phyloP scores from a whole-genome alignment of 1,140 invertebrate genomes.

The Limonius californicus region DNA sequence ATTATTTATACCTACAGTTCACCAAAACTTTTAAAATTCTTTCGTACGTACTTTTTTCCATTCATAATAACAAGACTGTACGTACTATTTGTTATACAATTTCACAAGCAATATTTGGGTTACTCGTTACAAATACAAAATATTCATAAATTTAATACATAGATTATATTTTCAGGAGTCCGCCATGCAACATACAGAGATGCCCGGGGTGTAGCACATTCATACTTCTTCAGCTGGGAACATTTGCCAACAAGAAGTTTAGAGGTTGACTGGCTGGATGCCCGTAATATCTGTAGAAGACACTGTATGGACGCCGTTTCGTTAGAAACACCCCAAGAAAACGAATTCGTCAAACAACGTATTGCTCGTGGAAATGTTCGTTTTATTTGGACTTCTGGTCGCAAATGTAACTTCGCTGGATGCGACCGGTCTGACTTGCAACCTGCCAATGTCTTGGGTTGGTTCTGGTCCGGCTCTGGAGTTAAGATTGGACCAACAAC shows the following conservation, averaged over 20 bases:
- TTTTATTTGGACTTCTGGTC: constrained; percentile 87
- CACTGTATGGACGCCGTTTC: constrained; percentile 93
- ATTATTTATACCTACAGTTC: too few species aligned
- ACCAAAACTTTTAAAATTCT: too few species aligned
- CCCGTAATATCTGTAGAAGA: constrained; percentile 84
- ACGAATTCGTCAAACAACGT: constrained; percentile 85
- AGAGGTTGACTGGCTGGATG: constrained; percentile 88
- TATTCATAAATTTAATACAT: too few species aligned
- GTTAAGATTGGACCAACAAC: constrained; percentile 85
- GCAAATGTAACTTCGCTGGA: constrained; percentile 89
- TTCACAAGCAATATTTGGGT: too few species aligned
- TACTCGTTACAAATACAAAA: too few species aligned
- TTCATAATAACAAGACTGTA: too few species aligned
- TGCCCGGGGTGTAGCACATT: constrained; percentile 77
- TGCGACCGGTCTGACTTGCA: constrained; percentile 83
- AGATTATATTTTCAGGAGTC: constrained; percentile 61
- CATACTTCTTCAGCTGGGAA: constrained; percentile 93
- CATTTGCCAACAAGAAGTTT: constrained; percentile 78
- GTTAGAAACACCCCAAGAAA: constrained; percentile 84
- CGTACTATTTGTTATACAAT: too few species aligned
- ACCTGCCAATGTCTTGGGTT: constrained; percentile 84
- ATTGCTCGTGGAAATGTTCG: constrained; percentile 67
- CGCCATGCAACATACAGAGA: constrained; percentile 82
- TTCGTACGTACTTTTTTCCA: too few species aligned
- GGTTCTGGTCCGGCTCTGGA: constrained; percentile 91